Percentiles rank a stretch among this genome's conserved stretches.
Conservation (phyloP, 2,888 invertebrate species). For the Adela reaumurella region DNA sequence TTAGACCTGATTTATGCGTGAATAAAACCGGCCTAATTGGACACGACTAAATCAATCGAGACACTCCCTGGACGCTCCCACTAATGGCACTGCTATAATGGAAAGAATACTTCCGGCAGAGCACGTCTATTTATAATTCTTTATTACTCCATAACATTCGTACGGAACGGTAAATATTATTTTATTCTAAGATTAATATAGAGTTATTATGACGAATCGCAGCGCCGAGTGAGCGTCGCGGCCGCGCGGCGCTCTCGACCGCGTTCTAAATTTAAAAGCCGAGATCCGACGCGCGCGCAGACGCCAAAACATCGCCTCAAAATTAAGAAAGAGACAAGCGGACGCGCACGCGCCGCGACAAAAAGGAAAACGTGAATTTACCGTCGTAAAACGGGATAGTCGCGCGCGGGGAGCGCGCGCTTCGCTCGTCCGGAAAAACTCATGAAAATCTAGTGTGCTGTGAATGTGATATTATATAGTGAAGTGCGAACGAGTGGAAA, state of each 20-base stretch:
- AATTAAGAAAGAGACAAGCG: conserved; percentile 27
- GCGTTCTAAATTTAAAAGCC: conserved; percentile 33
- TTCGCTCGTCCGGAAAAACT: not conserved
- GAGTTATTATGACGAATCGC: not conserved
- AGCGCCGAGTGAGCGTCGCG: conserved; percentile 19
- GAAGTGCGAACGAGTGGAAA: not conserved
- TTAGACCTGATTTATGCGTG: not conserved
- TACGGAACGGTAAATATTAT: not conserved
- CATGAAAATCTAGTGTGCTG: too few species aligned
- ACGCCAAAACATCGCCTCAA: conserved; percentile 33
- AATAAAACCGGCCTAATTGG: not conserved
- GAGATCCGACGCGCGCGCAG: conserved; percentile 31
- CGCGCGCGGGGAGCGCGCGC: not conserved
- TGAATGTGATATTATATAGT: not conserved
- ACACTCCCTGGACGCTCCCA: not conserved
- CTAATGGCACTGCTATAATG: not conserved
- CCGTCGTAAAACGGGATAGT: not conserved
- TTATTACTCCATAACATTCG: not conserved
- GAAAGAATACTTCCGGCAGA: not conserved
- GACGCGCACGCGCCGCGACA: conserved; percentile 27
- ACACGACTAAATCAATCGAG: not conserved
- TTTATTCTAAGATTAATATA: not conserved
- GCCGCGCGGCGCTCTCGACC: conserved; percentile 21
- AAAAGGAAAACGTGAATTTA: conserved; percentile 10
- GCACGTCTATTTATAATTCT: not conserved